Evolutionary conservation across 2,888 invertebrate species (phyloP).

Genomic region (Tachina grossa): DNA sequence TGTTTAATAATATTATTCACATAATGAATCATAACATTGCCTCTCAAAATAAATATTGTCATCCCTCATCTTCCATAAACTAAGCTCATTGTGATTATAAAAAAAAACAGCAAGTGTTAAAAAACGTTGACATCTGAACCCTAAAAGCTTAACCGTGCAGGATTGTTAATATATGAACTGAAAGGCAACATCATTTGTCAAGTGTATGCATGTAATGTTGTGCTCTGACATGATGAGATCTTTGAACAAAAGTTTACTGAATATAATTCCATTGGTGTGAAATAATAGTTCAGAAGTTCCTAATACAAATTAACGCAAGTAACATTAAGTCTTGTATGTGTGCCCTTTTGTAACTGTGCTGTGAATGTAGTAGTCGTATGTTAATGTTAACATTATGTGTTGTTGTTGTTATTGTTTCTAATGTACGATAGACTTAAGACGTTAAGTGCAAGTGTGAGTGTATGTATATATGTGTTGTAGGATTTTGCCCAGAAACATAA

Average conservation of each 20-base stretch:
- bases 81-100: constrained; percentile 8
- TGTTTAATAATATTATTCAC: constrained; percentile 23
- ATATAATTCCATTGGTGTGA: neutral
- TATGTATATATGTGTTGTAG: neutral
- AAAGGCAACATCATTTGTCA: neutral
- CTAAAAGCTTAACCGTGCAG: neutral
- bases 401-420: constrained; percentile 13
- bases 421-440: neutral
- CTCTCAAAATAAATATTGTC: constrained; percentile 5
- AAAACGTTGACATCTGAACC: neutral
- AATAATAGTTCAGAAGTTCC: neutral
- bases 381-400: neutral
- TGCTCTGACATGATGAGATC: neutral
- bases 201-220: constrained; percentile 4
- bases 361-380: neutral
- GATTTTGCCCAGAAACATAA: neutral
- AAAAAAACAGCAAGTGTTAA: neutral
- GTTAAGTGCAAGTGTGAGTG: neutral
- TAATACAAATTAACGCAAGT: constrained; percentile 42
- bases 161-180: neutral
- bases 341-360: neutral
- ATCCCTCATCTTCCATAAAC: neutral
- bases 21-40: neutral
- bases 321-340: constrained; percentile 10
- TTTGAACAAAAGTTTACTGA: neutral